Percentiles rank a stretch among this genome's conserved stretches.
phyloP scores from a whole-genome alignment of 2,113 vertebrate species.

The Cebidichthys violaceus region DNA sequence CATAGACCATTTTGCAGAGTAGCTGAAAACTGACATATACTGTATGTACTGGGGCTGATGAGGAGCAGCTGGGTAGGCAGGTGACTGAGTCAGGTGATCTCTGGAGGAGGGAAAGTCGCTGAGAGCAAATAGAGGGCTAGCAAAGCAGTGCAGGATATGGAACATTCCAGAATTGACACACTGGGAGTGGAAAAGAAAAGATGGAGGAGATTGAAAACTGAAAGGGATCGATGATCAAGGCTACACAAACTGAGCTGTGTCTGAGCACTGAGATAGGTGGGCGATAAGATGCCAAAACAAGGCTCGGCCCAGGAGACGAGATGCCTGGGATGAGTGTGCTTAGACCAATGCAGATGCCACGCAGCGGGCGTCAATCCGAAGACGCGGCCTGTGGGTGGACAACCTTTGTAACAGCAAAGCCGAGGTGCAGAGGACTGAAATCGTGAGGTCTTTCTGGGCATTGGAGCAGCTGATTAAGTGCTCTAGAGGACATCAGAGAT shows the following conservation, averaged over 20 bases:
- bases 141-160: conserved; percentile 9
- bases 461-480: not conserved
- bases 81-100: conserved; percentile 41
- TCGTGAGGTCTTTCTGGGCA: not conserved
- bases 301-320: not conserved
- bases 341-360: not conserved
- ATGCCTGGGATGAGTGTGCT: not conserved
- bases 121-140: conserved; percentile 22
- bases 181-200: not conserved
- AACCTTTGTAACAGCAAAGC: conserved; percentile 8
- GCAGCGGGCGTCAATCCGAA: not conserved
- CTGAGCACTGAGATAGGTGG: not conserved
- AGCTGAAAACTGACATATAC: conserved; percentile 13
- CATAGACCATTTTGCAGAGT: conserved; percentile 23
- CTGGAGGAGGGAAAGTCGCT: conserved; percentile 15
- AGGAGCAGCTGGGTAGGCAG: conserved; percentile 32
- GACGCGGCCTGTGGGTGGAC: not conserved
- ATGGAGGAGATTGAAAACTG: not conserved
- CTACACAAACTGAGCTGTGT: not conserved
- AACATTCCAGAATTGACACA: not conserved
- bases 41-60: conserved; percentile 7
- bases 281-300: conserved; percentile 1
- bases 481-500: not conserved
- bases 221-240: not conserved
- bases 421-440: not conserved